A percentile compares a stretch with the other conserved stretches of the same genome.
phyloP scores from a whole-genome alignment of 2,113 vertebrate species.

The Marcusenius ussheri region DNA sequence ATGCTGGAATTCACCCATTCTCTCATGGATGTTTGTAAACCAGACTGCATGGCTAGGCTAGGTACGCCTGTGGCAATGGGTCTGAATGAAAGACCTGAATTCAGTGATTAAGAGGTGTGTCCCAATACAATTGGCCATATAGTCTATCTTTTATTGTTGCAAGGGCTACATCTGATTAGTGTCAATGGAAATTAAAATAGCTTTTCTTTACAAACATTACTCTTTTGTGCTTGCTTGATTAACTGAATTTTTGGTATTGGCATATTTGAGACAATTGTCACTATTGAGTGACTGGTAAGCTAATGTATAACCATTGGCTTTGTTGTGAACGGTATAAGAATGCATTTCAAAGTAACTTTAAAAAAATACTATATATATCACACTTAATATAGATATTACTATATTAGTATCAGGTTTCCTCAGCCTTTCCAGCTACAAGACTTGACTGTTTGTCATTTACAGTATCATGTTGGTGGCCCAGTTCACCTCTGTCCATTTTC shows the following conservation, averaged over 20 bases:
- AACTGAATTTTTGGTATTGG: neutral
- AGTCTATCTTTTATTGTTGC: neutral
- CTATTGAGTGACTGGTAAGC: neutral
- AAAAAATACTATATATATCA: neutral
- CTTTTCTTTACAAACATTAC: neutral
- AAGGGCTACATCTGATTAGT: neutral
- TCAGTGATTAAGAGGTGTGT: neutral
- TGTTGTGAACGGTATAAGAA: neutral
- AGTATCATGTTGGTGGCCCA: neutral
- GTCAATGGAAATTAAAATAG: neutral
- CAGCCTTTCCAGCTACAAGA: neutral
- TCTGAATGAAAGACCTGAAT: neutral
- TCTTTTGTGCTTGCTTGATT: neutral
- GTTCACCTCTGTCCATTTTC: neutral
- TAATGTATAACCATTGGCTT: neutral
- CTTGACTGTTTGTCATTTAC: neutral
- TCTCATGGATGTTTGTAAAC: neutral
- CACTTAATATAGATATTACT: neutral
- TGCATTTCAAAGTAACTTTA: neutral
- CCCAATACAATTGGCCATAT: neutral
- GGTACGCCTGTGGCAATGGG: neutral
- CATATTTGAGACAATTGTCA: neutral
- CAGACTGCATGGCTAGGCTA: neutral
- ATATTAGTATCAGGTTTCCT: neutral
- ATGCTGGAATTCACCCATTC: neutral